A percentile compares a stretch with the other conserved stretches of the same genome.
phyloP scores from a whole-genome alignment of 2,888 invertebrate species.

The Smittia sp. region DNA sequence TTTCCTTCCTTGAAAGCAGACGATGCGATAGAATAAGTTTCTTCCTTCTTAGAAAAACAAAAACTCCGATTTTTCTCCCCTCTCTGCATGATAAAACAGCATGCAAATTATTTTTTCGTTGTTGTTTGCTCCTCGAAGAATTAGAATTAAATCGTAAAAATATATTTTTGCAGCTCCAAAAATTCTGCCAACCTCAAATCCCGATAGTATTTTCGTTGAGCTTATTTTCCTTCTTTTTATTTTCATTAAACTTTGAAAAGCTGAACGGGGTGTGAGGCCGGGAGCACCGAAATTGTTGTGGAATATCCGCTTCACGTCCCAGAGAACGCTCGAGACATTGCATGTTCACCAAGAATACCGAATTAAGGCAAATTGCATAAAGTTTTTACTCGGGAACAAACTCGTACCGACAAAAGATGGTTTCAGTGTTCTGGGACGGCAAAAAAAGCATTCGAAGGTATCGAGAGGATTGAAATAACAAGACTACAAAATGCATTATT shows the following conservation, averaged over 20 bases:
- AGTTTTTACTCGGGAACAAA: neutral
- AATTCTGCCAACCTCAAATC: neutral
- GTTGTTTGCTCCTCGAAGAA: neutral
- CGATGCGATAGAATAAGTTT: no score
- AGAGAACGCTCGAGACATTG: no score
- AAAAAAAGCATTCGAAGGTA: neutral
- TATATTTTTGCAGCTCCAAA: neutral
- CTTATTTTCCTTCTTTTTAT: neutral
- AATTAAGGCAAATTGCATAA: neutral
- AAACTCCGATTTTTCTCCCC: neutral
- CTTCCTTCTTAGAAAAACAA: no score
- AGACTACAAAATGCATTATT: constrained; percentile 31
- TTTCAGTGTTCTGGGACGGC: neutral
- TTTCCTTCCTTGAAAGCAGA: no score
- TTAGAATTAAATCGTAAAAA: constrained; percentile 6
- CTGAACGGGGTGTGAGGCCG: neutral
- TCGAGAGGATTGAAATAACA: constrained; percentile 26
- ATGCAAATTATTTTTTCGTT: no score
- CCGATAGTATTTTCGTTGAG: neutral
- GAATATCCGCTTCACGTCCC: neutral
- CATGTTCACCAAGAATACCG: no score
- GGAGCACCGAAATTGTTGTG: neutral
- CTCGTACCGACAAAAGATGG: neutral
- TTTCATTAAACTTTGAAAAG: constrained; percentile 1
- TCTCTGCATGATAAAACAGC: neutral